phyloP scores from a whole-genome alignment of 2,888 invertebrate genomes.

The Epistrophella euchroma region DNA sequence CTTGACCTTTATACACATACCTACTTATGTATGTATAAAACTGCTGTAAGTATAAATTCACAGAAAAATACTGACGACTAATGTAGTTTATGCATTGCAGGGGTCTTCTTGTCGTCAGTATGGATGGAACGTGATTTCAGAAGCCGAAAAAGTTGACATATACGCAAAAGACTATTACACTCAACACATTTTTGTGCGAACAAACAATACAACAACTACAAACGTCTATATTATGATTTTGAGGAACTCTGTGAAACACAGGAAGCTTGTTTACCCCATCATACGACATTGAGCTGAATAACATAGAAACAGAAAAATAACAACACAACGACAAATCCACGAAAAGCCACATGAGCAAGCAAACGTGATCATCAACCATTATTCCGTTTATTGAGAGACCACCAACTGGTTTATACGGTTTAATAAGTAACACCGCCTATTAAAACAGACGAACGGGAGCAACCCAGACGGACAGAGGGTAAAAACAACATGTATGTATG shows the following conservation, averaged over 20 bases:
- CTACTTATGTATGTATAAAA: too few relatives aligned
- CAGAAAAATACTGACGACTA: not conserved
- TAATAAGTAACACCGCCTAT: constrained; percentile 43
- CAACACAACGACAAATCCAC: constrained; percentile 25
- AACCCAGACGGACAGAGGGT: constrained; percentile 30
- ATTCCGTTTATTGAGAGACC: constrained; percentile 60
- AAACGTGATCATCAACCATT: constrained; percentile 60
- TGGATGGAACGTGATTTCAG: not conserved
- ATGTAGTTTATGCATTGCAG: constrained; percentile 5
- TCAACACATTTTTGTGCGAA: not conserved
- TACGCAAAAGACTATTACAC: not conserved
- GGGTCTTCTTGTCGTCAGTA: not conserved
- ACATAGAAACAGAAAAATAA: constrained; percentile 33
- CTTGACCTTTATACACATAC: constrained; percentile 35
- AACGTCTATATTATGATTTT: not conserved
- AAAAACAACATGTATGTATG: not conserved
- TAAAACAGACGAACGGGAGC: constrained; percentile 8
- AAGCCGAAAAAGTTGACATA: not conserved
- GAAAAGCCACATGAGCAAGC: constrained; percentile 34
- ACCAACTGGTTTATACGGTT: constrained; percentile 68
- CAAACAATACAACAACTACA: not conserved
- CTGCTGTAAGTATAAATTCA: not conserved
- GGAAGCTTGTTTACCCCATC: constrained; percentile 44
- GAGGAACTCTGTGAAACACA: constrained; percentile 4
- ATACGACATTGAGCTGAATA: constrained; percentile 42